These are phyloP conservation scores for Caloenas nicobarica DNA, from an alignment of 2,113 vertebrate genomes.

Conservation along the genomic window DNA sequence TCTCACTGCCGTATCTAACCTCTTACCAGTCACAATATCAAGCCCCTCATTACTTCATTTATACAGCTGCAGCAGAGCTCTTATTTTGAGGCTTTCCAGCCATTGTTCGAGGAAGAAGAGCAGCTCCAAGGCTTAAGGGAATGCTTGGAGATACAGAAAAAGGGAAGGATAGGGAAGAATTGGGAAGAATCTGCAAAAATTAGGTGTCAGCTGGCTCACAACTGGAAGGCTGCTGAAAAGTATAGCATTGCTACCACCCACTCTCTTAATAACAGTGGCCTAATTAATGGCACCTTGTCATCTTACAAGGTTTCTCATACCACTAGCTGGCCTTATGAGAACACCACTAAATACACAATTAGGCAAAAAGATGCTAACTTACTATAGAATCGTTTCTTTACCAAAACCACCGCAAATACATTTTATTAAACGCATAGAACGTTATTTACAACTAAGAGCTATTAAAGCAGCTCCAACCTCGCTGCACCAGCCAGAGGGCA, in stretches of 20 bases:
- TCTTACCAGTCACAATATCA: no score
- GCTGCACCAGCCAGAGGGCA: background rate
- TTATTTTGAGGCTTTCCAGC: background rate
- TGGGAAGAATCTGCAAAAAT: background rate
- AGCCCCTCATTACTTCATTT: background rate
- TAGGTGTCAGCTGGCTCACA: fast-evolving
- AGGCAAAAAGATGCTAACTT: background rate
- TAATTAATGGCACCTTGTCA: background rate
- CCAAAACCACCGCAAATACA: background rate
- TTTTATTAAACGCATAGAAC: fast-evolving
- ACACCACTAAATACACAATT: background rate
- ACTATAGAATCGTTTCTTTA: background rate
- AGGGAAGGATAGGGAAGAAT: background rate
- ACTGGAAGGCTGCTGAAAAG: background rate
- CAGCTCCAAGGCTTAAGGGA: background rate
- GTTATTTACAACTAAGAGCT: background rate
- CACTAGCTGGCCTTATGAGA: background rate
- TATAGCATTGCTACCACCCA: fast-evolving
- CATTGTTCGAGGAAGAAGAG: background rate
- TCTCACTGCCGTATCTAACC: background rate
- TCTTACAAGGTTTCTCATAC: background rate
- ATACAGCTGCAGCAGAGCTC: background rate
- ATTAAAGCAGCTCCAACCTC: no score
- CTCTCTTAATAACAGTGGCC: background rate
- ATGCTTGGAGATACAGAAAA: background rate